Evolutionary conservation across 2,797 vertebrate genomes (phyloP).

Genomic region (Tokudaia tokunoshimensis): DNA sequence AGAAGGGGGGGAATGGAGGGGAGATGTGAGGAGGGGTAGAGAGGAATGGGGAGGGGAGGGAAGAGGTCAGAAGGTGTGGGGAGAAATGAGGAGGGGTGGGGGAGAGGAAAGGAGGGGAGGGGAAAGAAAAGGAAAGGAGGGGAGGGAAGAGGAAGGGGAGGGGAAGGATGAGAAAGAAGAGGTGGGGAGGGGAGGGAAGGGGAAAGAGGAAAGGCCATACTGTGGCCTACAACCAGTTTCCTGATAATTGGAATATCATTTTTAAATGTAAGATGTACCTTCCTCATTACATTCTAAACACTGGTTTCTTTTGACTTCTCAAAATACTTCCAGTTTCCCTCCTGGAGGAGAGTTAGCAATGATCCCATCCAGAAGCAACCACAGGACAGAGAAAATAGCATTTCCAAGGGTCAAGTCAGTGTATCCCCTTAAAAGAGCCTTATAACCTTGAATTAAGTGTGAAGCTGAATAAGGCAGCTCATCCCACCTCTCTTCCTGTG

Average conservation of each 20-base stretch:
- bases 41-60: too few species aligned
- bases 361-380: constrained; percentile 61
- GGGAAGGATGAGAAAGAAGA: too few species aligned
- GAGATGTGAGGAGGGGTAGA: neutral
- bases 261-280: constrained; percentile 63
- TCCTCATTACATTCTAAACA: constrained; percentile 42
- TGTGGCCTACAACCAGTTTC: neutral
- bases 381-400: neutral
- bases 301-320: constrained; percentile 43
- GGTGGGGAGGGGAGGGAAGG: accelerated
- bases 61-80: too few species aligned
- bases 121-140: neutral
- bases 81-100: too few species aligned
- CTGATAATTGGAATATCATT: constrained; percentile 42
- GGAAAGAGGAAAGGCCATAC: neutral
- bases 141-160: too few species aligned
- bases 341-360: constrained; percentile 45
- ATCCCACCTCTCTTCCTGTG: constrained; percentile 21
- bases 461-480: constrained; percentile 62
- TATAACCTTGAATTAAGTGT: constrained; percentile 52
- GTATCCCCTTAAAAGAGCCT: neutral
- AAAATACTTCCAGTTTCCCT: constrained; percentile 49
- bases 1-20: accelerated
- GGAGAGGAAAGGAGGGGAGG: too few species aligned
- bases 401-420: neutral